phyloP scores from a whole-genome alignment of 2,888 invertebrate species.

The Amorpha juglandis region DNA sequence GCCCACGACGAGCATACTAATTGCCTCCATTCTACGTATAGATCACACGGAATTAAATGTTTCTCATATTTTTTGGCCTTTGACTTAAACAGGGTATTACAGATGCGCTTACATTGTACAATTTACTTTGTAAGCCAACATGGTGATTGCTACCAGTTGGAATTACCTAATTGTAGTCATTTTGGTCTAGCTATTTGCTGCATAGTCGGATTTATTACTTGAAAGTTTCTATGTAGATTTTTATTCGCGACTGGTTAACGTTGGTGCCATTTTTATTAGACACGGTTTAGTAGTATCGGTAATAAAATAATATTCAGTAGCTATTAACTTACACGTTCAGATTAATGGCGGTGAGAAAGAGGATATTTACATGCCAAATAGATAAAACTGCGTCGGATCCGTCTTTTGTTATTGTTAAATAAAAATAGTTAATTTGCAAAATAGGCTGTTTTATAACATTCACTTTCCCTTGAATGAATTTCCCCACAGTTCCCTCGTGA shows the following conservation, averaged over 20 bases:
- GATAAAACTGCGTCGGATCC: constrained; percentile 4
- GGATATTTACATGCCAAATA: background rate
- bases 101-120: background rate
- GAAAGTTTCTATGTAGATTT: constrained; percentile 6
- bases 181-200: background rate
- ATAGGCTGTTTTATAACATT: constrained; percentile 39
- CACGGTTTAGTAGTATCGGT: background rate
- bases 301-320: constrained; percentile 3
- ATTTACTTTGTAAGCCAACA: background rate
- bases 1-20: constrained; percentile 67
- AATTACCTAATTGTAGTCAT: background rate
- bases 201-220: background rate
- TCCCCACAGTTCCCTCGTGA: constrained; percentile 33
- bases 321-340: background rate
- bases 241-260: constrained; percentile 18
- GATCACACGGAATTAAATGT: constrained; percentile 15
- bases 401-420: constrained; percentile 31
- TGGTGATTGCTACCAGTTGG: background rate
- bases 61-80: constrained; percentile 5
- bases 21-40: constrained; percentile 43
- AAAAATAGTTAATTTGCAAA: constrained; percentile 38
- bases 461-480: constrained; percentile 46
- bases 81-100: background rate
- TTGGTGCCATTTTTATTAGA: constrained; percentile 26
- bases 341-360: background rate